These are phyloP conservation scores for Oxyscelio sp. DNA, from an alignment of 2,888 invertebrate species.

Conservation along the genomic window DNA sequence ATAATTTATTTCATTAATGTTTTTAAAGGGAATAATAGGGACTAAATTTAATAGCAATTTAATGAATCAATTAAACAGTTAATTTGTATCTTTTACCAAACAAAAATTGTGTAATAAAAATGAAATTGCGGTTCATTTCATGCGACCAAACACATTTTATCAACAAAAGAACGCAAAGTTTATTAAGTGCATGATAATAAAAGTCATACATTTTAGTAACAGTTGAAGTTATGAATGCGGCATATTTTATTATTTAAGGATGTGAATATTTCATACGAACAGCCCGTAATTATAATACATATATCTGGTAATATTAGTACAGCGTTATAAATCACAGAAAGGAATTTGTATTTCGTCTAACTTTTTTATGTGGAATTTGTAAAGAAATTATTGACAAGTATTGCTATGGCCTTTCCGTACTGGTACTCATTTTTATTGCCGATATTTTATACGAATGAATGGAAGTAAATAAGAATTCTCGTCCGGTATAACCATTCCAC, in stretches of 20 bases:
- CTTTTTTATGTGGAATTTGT: conserved; percentile 25
- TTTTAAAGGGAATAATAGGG: too few species aligned
- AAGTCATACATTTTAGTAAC: too few species aligned
- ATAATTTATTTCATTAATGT: too few species aligned
- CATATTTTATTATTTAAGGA: conserved; percentile 53
- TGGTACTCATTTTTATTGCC: conserved; percentile 39
- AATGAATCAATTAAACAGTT: too few species aligned
- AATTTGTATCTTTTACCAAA: too few species aligned
- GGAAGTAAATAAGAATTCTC: neutral
- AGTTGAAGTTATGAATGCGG: conserved; percentile 20
- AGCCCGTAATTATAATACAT: conserved; percentile 44
- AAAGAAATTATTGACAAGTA: conserved; percentile 45
- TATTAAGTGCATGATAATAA: too few species aligned
- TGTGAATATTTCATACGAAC: conserved; percentile 54
- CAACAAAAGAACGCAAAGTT: too few species aligned
- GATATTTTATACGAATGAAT: conserved; percentile 38
- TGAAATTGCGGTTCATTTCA: too few species aligned
- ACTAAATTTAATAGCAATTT: too few species aligned
- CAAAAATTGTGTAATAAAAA: too few species aligned
- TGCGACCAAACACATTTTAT: too few species aligned
- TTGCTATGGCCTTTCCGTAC: conserved; percentile 3
- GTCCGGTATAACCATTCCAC: neutral
- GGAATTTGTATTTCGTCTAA: conserved; percentile 58
- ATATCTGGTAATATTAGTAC: conserved; percentile 32
- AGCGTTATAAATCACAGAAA: conserved; percentile 48